These are phyloP conservation scores for Helobdella robusta DNA, from an alignment of 2,888 invertebrate genomes.

Conservation along the genomic window DNA sequence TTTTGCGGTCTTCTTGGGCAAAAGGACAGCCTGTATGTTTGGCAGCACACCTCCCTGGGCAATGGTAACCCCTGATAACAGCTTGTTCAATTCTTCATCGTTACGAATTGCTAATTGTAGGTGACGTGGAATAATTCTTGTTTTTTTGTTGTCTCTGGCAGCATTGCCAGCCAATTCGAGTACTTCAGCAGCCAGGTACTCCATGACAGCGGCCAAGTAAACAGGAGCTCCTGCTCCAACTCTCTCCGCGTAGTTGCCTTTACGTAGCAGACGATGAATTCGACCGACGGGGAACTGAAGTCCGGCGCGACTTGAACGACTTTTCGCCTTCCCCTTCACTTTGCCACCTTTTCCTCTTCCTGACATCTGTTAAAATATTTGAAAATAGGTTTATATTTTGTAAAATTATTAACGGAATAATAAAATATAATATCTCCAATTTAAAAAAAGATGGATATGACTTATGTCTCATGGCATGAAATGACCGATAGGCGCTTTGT, in stretches of 20 bases:
- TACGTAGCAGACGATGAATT: conserved; percentile 48
- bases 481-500: too few species aligned
- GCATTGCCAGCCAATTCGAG: conserved; percentile 50
- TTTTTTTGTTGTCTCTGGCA: conserved; percentile 56
- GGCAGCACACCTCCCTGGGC: conserved; percentile 75
- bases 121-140: conserved; percentile 65
- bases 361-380: conserved; percentile 48
- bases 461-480: too few species aligned
- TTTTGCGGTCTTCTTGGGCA: conserved; percentile 61
- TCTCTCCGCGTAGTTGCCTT: conserved; percentile 50
- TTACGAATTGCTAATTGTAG: conserved; percentile 67
- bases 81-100: conserved; percentile 69
- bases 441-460: too few species aligned
- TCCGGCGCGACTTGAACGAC: conserved; percentile 47
- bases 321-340: conserved; percentile 47
- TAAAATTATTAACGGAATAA: too few species aligned
- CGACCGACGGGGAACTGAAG: conserved; percentile 50
- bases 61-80: conserved; percentile 67
- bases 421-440: too few species aligned
- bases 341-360: conserved; percentile 51
- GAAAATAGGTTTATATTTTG: too few species aligned
- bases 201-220: conserved; percentile 50
- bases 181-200: conserved; percentile 58
- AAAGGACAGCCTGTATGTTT: conserved; percentile 63
- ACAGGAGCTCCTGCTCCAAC: conserved; percentile 51